Evolutionary conservation across 2,797 vertebrate species (phyloP).

Genomic region (Buceros bicornis): DNA sequence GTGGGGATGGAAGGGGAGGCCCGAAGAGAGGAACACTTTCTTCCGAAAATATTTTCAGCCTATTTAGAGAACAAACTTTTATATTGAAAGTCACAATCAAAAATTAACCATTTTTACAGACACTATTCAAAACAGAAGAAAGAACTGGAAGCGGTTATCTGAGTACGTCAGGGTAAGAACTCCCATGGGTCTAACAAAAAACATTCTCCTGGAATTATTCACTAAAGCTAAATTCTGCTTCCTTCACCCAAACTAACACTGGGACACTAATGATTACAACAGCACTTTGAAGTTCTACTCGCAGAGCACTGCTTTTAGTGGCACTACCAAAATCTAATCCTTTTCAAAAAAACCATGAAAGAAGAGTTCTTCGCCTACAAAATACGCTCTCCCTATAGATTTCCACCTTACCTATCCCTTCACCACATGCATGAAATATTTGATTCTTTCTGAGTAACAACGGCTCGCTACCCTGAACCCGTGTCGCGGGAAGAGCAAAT

Average conservation of each 20-base stretch:
- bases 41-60: conserved; percentile 99
- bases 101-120: neutral
- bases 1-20: conserved; percentile 94
- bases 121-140: neutral
- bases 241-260: neutral
- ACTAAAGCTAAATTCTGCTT: neutral
- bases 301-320: neutral
- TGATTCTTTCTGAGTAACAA: neutral
- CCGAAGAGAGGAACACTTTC: conserved; percentile 98
- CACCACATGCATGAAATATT: accelerated
- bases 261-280: neutral
- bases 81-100: neutral
- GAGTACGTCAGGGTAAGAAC: neutral
- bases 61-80: conserved; percentile 70
- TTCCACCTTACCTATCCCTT: neutral
- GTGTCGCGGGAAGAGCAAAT: neutral
- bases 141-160: neutral
- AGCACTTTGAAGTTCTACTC: neutral
- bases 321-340: neutral
- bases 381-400: neutral
- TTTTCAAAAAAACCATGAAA: neutral
- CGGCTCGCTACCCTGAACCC: neutral
- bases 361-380: neutral
- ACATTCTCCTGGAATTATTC: neutral
- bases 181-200: neutral